Percentiles rank a stretch among this genome's conserved stretches.
phyloP scores from a whole-genome alignment of 64 coral and sea anemone genomes.

The Montipora foliosa region DNA sequence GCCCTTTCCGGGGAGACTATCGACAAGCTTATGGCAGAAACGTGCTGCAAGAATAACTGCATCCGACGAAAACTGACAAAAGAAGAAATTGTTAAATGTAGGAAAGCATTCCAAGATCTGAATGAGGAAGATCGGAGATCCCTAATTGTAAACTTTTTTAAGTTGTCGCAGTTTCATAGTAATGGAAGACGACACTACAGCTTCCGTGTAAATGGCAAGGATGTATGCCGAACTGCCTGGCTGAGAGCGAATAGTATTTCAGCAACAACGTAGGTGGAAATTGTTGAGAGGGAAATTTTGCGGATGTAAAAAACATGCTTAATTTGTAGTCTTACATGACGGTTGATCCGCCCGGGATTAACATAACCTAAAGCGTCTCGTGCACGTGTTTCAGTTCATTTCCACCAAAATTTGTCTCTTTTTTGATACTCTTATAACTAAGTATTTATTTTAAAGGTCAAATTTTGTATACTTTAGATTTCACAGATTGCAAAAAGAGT shows the following conservation, averaged over 20 bases:
- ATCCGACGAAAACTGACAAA: not conserved
- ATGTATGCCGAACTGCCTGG: slow-evolving; percentile 1
- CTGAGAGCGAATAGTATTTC: slow-evolving; percentile 22
- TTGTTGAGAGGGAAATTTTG: too few relatives aligned
- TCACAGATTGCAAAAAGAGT: slow-evolving; percentile 1
- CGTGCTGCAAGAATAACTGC: not conserved
- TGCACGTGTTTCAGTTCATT: too few relatives aligned
- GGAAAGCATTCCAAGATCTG: not conserved
- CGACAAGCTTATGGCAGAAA: not conserved
- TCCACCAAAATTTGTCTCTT: too few relatives aligned
- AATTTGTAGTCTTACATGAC: too few relatives aligned
- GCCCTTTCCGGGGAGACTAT: not conserved
- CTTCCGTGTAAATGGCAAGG: not conserved
- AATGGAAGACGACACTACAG: not conserved
- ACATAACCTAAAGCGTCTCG: too few relatives aligned
- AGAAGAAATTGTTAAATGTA: not conserved
- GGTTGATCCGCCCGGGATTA: too few relatives aligned
- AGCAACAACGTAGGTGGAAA: not conserved
- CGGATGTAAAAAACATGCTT: too few relatives aligned
- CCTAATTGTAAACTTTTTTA: not conserved
- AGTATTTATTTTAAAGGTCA: too few relatives aligned
- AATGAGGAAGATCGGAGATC: slow-evolving; percentile 5
- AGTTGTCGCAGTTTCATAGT: not conserved
- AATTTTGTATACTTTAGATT: not conserved
- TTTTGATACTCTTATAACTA: too few relatives aligned